Conservation (phyloP, 2,888 invertebrate species). For the Camptogramma bilineatum region DNA sequence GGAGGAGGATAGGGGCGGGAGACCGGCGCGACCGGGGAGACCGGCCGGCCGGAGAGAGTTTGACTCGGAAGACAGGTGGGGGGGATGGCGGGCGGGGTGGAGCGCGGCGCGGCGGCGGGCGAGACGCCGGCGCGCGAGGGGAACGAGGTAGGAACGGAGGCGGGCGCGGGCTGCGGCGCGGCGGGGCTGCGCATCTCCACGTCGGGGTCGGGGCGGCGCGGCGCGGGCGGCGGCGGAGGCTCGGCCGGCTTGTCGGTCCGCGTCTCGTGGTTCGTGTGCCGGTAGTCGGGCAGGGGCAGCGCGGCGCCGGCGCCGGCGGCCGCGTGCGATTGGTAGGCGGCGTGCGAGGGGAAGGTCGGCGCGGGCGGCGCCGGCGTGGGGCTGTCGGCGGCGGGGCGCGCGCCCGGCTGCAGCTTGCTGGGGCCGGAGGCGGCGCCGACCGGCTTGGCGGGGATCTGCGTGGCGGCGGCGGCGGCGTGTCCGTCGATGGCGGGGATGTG, state of each 20-base stretch:
- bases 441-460: constrained; percentile 76
- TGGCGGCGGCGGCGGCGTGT: constrained; percentile 77
- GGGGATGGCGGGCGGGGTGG: constrained; percentile 65
- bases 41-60: constrained; percentile 66
- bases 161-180: constrained; percentile 54
- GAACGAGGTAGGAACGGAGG: constrained; percentile 77
- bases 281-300: constrained; percentile 78
- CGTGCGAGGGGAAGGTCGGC: constrained; percentile 76
- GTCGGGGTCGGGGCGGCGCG: constrained; percentile 56
- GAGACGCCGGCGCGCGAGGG: constrained; percentile 68
- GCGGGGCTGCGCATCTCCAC: constrained; percentile 52
- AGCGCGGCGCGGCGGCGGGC: constrained; percentile 62
- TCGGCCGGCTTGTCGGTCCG: constrained; percentile 72
- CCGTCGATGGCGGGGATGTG: constrained; percentile 79
- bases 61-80: constrained; percentile 79
- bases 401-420: constrained; percentile 77
- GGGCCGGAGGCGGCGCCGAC: constrained; percentile 73
- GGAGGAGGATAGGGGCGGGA: constrained; percentile 75
- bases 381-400: constrained; percentile 78
- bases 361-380: constrained; percentile 79
- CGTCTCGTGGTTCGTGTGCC: constrained; percentile 85
- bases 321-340: constrained; percentile 78
- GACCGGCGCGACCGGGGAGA: constrained; percentile 68
- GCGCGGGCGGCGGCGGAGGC: constrained; percentile 64
- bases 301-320: constrained; percentile 78